Conservation (phyloP, 2,888 invertebrate genomes). For the Bellardia bayeri region DNA sequence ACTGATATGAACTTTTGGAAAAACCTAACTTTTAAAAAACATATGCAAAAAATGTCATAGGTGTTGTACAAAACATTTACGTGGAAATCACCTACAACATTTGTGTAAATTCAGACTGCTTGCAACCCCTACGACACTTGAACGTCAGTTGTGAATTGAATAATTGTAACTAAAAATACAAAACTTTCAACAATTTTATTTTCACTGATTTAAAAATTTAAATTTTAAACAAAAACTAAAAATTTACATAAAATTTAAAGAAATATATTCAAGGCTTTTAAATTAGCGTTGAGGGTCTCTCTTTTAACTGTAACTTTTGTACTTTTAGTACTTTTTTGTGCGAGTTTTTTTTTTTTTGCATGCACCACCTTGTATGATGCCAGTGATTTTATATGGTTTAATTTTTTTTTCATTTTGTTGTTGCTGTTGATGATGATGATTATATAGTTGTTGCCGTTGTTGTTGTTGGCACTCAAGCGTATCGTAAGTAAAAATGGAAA, state of each 20-base stretch:
- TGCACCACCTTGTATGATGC: conserved; percentile 14
- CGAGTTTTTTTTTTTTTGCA: not conserved
- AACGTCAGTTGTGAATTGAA: too few species aligned
- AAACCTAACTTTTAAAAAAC: too few species aligned
- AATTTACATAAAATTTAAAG: not conserved
- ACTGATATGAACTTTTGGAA: too few species aligned
- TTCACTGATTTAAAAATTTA: not conserved
- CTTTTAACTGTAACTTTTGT: conserved; percentile 4
- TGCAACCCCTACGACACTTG: too few species aligned
- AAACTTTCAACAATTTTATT: not conserved
- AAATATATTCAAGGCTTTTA: conserved; percentile 3
- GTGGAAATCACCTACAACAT: too few species aligned
- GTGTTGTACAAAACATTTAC: too few species aligned
- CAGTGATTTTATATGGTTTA: conserved; percentile 35
- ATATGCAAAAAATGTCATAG: too few species aligned
- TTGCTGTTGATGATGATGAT: not conserved
- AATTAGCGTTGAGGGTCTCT: conserved; percentile 10
- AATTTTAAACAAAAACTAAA: not conserved
- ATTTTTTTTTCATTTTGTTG: conserved; percentile 1
- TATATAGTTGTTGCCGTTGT: conserved; percentile 28
- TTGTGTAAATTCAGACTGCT: too few species aligned
- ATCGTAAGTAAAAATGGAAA: conserved; percentile 62
- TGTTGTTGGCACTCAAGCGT: conserved; percentile 55
- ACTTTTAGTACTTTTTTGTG: not conserved
- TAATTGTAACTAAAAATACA: too few species aligned